Conservation (phyloP, 2,888 invertebrate genomes). For the Epirrhoe tristata region DNA sequence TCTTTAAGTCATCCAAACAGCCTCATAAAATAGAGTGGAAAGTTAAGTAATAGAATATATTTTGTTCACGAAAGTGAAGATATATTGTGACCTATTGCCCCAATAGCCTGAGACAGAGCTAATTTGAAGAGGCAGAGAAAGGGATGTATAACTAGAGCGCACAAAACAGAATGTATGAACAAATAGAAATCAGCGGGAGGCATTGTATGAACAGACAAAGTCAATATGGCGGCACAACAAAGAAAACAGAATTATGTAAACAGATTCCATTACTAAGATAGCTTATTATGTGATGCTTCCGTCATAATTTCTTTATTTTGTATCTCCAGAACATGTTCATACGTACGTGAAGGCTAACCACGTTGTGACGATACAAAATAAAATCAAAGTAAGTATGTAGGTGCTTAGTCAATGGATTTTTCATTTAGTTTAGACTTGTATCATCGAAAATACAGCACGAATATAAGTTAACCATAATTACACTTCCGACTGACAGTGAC, state of each 20-base stretch:
- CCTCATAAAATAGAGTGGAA: constrained; percentile 23
- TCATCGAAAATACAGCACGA: too few relatives aligned
- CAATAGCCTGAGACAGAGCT: constrained; percentile 34
- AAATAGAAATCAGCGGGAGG: constrained; percentile 3
- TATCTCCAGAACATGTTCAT: too few relatives aligned
- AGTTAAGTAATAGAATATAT: constrained; percentile 16
- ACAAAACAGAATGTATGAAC: background rate
- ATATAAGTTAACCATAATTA: too few relatives aligned
- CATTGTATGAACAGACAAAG: background rate
- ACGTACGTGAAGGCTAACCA: too few relatives aligned
- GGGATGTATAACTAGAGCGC: constrained; percentile 10
- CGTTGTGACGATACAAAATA: too few relatives aligned
- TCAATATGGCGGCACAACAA: background rate
- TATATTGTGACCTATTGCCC: constrained; percentile 29
- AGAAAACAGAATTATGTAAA: background rate
- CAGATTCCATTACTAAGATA: too few relatives aligned
- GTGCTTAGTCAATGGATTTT: too few relatives aligned
- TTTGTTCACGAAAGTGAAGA: constrained; percentile 23
- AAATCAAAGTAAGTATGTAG: too few relatives aligned
- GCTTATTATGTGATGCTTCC: too few relatives aligned
- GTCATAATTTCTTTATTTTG: too few relatives aligned
- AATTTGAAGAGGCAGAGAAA: constrained; percentile 45
- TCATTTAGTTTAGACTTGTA: too few relatives aligned
- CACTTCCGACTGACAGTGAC: too few relatives aligned
- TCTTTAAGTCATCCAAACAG: constrained; percentile 21